These are phyloP conservation scores for Syrista parreyssii DNA, from an alignment of 2,888 invertebrate species.

Conservation along the genomic window DNA sequence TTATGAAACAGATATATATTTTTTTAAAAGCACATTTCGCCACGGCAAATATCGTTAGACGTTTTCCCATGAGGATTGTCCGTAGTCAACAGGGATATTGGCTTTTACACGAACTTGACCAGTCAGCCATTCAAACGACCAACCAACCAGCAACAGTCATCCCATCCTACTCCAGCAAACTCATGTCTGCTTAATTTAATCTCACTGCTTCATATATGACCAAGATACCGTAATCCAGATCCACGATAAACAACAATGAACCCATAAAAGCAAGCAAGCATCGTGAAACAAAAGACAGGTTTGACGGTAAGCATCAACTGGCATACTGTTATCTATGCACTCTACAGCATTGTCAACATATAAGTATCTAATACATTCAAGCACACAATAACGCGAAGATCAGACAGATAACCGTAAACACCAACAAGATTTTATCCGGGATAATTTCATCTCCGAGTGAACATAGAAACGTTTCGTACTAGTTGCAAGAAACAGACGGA, in stretches of 20 bases:
- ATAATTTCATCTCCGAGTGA: not conserved
- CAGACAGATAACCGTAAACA: not conserved
- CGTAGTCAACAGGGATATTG: conserved; percentile 2
- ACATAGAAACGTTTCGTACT: not conserved
- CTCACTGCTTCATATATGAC: not conserved
- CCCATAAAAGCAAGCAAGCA: not conserved
- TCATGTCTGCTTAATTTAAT: not conserved
- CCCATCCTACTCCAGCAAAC: not conserved
- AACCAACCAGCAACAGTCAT: not conserved
- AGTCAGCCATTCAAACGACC: not conserved
- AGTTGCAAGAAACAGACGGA: too few species aligned
- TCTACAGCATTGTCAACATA: not conserved
- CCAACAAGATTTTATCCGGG: not conserved
- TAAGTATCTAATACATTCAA: not conserved
- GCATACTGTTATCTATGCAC: not conserved
- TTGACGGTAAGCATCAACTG: not conserved
- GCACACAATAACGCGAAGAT: not conserved
- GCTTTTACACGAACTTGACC: not conserved
- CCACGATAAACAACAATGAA: not conserved
- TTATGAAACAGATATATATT: not conserved
- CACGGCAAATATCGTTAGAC: not conserved
- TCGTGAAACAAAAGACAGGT: not conserved
- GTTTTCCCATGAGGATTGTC: not conserved
- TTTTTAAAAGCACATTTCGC: not conserved
- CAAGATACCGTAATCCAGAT: not conserved